A percentile compares a stretch with the other conserved stretches of the same genome.
Evolutionary conservation across 2,113 vertebrate genomes (phyloP).

Genomic region (Hippocampus abdominalis): DNA sequence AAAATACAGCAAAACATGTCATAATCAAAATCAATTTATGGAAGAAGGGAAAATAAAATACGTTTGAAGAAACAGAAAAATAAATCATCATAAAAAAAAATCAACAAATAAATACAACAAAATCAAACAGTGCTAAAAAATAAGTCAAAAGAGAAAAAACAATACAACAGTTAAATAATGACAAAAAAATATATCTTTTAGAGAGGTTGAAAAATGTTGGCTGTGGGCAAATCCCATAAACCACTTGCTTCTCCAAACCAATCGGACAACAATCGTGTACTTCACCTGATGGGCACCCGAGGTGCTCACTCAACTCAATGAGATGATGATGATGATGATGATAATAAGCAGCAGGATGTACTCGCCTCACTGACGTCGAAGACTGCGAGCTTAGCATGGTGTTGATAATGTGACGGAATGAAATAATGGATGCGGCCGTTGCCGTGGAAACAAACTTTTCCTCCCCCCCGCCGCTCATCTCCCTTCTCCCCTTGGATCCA

Average conservation of each 20-base stretch:
- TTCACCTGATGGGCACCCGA: background rate
- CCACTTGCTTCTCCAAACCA: background rate
- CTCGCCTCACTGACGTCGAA: background rate
- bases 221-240: background rate
- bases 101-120: background rate
- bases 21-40: background rate
- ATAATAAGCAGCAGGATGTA: background rate
- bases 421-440: slow-evolving; percentile 52
- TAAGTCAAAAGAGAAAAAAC: background rate
- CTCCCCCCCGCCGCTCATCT: slow-evolving; percentile 14
- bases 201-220: background rate
- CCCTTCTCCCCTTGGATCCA: background rate
- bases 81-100: background rate
- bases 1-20: too few relatives aligned
- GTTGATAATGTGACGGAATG: slow-evolving; percentile 25
- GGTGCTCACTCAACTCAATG: background rate
- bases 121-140: background rate
- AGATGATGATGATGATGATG: background rate
- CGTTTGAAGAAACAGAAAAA: background rate
- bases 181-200: background rate
- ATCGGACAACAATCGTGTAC: background rate
- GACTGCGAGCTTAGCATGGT: background rate
- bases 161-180: background rate
- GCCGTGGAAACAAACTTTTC: slow-evolving; percentile 74
- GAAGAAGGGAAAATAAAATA: background rate